Conservation (phyloP, 2,113 vertebrate genomes). For the Sterna hirundo region DNA sequence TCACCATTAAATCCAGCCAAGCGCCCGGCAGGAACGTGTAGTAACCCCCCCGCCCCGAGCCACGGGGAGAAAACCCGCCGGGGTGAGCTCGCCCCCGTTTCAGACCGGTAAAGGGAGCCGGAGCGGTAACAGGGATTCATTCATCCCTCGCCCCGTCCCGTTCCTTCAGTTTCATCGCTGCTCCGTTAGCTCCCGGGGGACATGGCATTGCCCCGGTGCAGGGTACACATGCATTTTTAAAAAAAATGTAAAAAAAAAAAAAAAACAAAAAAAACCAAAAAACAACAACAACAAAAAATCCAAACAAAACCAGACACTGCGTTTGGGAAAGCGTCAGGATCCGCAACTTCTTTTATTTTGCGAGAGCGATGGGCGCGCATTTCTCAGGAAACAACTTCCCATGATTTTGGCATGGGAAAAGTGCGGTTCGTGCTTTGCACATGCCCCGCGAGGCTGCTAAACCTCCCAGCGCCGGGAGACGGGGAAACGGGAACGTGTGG, state of each 20-base stretch:
- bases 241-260: not conserved
- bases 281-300: not conserved
- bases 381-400: slow-evolving; percentile 42
- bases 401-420: not conserved
- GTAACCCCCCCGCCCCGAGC: not conserved
- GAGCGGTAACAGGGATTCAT: not conserved
- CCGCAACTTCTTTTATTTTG: not conserved
- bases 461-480: not conserved
- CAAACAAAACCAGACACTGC: not conserved
- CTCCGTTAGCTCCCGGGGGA: not conserved
- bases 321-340: not conserved
- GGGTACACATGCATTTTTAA: not conserved
- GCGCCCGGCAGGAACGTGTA: not conserved
- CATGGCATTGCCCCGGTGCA: not conserved
- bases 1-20: not conserved
- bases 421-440: not conserved
- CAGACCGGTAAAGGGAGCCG: not conserved
- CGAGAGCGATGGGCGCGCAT: not conserved
- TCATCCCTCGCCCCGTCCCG: not conserved
- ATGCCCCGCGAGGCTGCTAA: not conserved
- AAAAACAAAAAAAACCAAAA: not conserved
- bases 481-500: not conserved
- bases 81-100: not conserved
- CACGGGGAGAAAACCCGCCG: not conserved
- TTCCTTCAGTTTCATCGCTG: not conserved